phyloP scores from a whole-genome alignment of 37 sponge, comb jelly and placozoan species.

The Axinella damicornis region DNA sequence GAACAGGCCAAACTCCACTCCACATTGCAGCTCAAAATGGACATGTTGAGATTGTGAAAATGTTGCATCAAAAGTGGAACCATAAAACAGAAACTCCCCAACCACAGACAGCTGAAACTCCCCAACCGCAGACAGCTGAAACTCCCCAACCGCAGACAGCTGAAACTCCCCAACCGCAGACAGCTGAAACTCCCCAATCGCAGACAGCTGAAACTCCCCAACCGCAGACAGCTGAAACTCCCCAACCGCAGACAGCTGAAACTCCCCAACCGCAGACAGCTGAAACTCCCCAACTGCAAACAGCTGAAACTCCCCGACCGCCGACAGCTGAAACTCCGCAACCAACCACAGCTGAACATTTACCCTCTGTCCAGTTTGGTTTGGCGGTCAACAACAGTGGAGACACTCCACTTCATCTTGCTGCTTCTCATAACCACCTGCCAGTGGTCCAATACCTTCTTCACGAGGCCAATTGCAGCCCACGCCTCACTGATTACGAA shows the following conservation, averaged over 20 bases:
- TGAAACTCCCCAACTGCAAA: too few species aligned
- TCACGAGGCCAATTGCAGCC: background rate
- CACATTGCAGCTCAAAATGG: slow-evolving; percentile 21
- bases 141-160: too few species aligned
- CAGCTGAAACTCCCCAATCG: too few species aligned
- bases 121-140: too few species aligned
- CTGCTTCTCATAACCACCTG: background rate
- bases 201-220: too few species aligned
- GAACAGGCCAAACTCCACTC: background rate
- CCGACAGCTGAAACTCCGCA: background rate
- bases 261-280: too few species aligned
- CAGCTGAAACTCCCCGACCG: background rate
- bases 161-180: too few species aligned
- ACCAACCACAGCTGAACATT: too few species aligned
- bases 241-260: too few species aligned
- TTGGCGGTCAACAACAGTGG: background rate
- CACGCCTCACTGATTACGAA: background rate
- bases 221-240: too few species aligned
- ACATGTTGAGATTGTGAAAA: background rate
- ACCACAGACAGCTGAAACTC: too few species aligned
- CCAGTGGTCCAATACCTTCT: background rate
- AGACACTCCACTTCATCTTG: slow-evolving; percentile 19
- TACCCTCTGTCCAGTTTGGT: too few species aligned
- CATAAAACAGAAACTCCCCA: background rate
- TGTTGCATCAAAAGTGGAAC: background rate